Conservation (phyloP, 2,797 vertebrate genomes). For the Harpagifer antarcticus region DNA sequence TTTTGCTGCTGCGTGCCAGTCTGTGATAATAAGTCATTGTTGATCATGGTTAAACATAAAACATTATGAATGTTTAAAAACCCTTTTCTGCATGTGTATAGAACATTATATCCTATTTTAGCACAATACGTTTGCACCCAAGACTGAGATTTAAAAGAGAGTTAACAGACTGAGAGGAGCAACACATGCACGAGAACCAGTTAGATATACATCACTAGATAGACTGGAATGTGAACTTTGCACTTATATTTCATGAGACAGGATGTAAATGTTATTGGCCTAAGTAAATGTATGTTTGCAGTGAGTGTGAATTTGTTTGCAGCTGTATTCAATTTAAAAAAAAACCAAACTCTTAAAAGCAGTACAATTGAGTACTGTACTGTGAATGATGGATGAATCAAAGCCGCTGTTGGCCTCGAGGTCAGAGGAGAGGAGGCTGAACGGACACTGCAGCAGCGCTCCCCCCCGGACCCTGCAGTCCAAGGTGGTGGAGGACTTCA, state of each 20-base stretch:
- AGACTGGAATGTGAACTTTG: conserved; percentile 65
- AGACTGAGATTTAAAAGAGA: background rate
- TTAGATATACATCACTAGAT: conserved; percentile 77
- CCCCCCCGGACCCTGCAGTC: conserved; percentile 46
- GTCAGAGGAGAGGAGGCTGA: conserved; percentile 44
- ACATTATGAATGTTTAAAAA: too few species aligned
- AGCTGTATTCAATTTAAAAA: too few species aligned
- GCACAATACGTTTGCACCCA: background rate
- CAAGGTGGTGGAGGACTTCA: conserved; percentile 87
- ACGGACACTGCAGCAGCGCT: conserved; percentile 35
- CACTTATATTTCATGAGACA: too few species aligned
- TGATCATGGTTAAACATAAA: background rate
- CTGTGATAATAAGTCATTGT: background rate
- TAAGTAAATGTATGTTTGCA: too few species aligned
- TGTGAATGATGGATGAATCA: conserved; percentile 68
- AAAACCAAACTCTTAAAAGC: background rate
- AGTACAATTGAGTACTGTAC: background rate
- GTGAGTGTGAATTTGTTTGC: too few species aligned
- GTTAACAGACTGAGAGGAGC: background rate
- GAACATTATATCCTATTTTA: background rate
- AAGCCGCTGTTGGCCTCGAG: conserved; percentile 46
- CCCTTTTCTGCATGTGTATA: background rate
- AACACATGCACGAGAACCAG: conserved; percentile 69
- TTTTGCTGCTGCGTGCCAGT: background rate
- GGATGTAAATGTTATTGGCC: too few species aligned